Evolutionary conservation across 2,888 invertebrate species (phyloP).

Genomic region (Napeogenes sylphis): DNA sequence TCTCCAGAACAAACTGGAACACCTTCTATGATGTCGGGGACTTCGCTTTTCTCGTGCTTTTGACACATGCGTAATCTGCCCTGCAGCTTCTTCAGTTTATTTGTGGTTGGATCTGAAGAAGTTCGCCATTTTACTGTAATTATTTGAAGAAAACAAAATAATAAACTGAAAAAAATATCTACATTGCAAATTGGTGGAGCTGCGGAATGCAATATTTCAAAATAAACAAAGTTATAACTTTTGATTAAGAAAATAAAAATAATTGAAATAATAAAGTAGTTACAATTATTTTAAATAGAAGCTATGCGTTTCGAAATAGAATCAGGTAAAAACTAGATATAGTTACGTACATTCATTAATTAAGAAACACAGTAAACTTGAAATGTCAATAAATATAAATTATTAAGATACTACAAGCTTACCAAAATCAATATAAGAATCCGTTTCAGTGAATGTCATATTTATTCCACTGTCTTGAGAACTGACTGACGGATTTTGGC

Average conservation of each 20-base stretch:
- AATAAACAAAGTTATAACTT: neutral
- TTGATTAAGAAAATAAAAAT: conserved; percentile 1
- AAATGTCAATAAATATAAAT: no score
- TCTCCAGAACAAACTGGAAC: conserved; percentile 71
- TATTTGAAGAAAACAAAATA: conserved; percentile 6
- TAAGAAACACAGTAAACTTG: no score
- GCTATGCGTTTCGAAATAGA: conserved; percentile 12
- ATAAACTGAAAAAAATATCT: conserved; percentile 1
- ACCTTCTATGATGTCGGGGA: conserved; percentile 74
- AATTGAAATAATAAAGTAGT: no score
- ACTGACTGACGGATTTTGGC: conserved; percentile 83
- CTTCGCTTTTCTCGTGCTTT: conserved; percentile 70
- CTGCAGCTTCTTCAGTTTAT: conserved; percentile 59
- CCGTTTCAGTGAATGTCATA: conserved; percentile 83
- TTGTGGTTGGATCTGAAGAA: conserved; percentile 59
- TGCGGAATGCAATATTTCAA: conserved; percentile 3
- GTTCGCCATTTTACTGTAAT: conserved; percentile 61
- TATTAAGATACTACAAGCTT: conserved; percentile 34
- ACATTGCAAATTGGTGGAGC: neutral
- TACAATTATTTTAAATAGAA: no score
- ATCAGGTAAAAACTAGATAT: conserved; percentile 19
- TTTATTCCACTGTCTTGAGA: conserved; percentile 89
- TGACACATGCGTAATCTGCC: conserved; percentile 61
- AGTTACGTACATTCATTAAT: no score
- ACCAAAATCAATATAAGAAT: conserved; percentile 75